Percentiles rank a stretch among this genome's conserved stretches.
phyloP scores from a whole-genome alignment of 2,797 vertebrate species.

The Coreius guichenoti region DNA sequence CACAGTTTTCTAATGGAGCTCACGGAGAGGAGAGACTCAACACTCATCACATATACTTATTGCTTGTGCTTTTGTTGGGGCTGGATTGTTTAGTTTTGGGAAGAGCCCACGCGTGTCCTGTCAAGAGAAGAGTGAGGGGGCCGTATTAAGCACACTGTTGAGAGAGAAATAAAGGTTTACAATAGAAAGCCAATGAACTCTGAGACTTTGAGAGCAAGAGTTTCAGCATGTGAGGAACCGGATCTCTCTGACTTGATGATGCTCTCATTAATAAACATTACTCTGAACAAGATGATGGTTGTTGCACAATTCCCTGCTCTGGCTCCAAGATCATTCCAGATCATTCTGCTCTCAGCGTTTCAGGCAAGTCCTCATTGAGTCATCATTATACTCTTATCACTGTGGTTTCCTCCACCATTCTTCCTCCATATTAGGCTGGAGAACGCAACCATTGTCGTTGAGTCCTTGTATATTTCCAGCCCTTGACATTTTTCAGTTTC shows the following conservation, averaged over 20 bases:
- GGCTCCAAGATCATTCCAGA: conserved; percentile 10
- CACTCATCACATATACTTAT: background rate
- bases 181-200: background rate
- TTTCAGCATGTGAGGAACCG: background rate
- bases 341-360: background rate
- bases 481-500: conserved; percentile 36
- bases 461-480: conserved; percentile 34
- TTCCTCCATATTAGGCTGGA: conserved; percentile 60
- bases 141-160: conserved; percentile 4
- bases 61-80: background rate
- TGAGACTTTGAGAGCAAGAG: background rate
- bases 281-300: background rate
- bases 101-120: conserved; percentile 2
- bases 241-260: background rate
- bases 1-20: conserved; percentile 20
- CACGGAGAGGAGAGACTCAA: background rate
- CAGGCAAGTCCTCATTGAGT: conserved; percentile 36
- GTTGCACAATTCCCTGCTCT: conserved; percentile 5
- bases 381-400: conserved; percentile 30
- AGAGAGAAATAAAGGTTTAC: background rate
- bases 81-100: conserved; percentile 16
- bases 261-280: conserved; percentile 1
- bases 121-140: background rate
- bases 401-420: conserved; percentile 27
- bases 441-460: conserved; percentile 19